Percentiles rank a stretch among this genome's conserved stretches.
Conservation (phyloP, 2,888 invertebrate genomes). For the Pseudococcus jackbeardsleyi region DNA sequence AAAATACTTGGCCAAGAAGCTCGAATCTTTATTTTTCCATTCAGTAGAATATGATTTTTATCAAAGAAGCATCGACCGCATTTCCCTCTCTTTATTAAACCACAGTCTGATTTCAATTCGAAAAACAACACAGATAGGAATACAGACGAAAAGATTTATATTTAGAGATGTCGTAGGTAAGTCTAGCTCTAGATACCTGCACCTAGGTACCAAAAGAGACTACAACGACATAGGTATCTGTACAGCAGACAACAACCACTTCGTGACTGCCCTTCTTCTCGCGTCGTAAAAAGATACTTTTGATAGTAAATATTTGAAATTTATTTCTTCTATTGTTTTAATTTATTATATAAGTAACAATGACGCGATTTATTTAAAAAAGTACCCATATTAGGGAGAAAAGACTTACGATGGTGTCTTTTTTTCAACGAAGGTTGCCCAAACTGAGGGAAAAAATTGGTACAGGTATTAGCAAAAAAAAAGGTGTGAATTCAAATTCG, state of each 20-base stretch:
- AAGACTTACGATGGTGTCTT: slow-evolving; percentile 12
- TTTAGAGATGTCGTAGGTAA: not conserved
- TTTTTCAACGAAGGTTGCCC: slow-evolving; percentile 5
- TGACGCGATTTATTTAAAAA: slow-evolving; percentile 17
- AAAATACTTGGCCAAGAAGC: too few species aligned
- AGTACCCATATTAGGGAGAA: not conserved
- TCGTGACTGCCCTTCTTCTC: slow-evolving; percentile 52
- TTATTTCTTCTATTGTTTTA: slow-evolving; percentile 60
- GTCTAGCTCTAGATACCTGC: not conserved
- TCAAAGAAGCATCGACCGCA: not conserved
- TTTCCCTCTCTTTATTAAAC: not conserved
- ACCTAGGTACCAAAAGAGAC: not conserved
- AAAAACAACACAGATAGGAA: too few species aligned
- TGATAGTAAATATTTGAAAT: slow-evolving; percentile 59
- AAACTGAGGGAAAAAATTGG: too few species aligned
- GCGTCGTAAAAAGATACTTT: not conserved
- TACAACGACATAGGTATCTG: not conserved
- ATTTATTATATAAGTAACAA: slow-evolving; percentile 54
- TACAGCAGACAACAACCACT: slow-evolving; percentile 38
- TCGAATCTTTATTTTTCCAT: too few species aligned
- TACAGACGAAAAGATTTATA: too few species aligned
- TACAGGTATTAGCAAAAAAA: not conserved
- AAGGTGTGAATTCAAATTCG: not conserved
- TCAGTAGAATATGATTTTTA: not conserved
- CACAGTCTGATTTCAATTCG: not conserved